Percentiles rank a stretch among this genome's conserved stretches.
These are phyloP conservation scores for Tenualosa thibaudeaui DNA, from an alignment of 2,797 vertebrate genomes.

Conservation along the genomic window DNA sequence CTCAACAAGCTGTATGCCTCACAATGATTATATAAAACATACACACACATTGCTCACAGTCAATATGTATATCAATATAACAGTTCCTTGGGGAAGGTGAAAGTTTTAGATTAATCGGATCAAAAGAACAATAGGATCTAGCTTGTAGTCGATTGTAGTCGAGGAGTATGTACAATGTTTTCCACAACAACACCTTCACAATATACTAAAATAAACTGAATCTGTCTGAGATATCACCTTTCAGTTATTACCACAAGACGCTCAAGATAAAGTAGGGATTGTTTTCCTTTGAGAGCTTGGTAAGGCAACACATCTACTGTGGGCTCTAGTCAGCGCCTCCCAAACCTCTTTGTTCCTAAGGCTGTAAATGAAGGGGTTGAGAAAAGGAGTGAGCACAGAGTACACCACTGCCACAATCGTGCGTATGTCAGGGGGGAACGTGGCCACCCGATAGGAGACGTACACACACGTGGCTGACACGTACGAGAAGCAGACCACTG, in stretches of 20 bases:
- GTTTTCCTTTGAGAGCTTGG: not conserved
- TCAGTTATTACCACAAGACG: not conserved
- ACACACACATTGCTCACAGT: too few relatives aligned
- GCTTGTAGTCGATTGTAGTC: too few relatives aligned
- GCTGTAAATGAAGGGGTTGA: constrained; percentile 34
- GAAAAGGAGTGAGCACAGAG: constrained; percentile 12
- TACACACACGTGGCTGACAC: constrained; percentile 55
- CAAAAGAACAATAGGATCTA: too few relatives aligned
- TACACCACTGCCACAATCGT: constrained; percentile 7
- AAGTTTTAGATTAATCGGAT: too few relatives aligned
- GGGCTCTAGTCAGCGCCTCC: not conserved
- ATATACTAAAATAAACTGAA: too few relatives aligned
- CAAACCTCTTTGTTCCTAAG: constrained; percentile 22
- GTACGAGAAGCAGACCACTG: constrained; percentile 59
- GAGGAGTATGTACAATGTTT: too few relatives aligned
- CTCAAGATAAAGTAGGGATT: not conserved
- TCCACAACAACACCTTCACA: too few relatives aligned
- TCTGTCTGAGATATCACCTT: too few relatives aligned
- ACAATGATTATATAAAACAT: too few relatives aligned
- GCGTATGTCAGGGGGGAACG: not conserved
- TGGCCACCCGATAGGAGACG: constrained; percentile 56
- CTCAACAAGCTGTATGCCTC: too few relatives aligned
- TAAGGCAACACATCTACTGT: not conserved
- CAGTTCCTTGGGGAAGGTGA: too few relatives aligned
- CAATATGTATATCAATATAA: too few relatives aligned